Base-by-base conservation (phyloP, 2,888 invertebrate species). In the Danaus chrysippus region DNA sequence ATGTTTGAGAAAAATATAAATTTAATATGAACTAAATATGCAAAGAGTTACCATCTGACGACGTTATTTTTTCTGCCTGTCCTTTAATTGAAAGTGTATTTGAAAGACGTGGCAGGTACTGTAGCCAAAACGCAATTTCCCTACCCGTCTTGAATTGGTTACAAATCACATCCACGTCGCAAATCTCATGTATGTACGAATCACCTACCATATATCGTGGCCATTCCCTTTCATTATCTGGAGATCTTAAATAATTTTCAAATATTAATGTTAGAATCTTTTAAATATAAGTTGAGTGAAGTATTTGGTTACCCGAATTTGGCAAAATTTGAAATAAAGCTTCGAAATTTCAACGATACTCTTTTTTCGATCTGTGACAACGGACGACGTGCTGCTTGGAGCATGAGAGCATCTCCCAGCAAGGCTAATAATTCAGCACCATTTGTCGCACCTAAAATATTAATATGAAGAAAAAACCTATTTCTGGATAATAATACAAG, bases 381-480 rank as follows among this genome's bases (percentile, higher is more conserved):
- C 10, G 93, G 91, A 55, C 94, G 86, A 42, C 95, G 91, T 1
- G 93, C 92, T 62, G 94, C 87, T 84, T 94, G 94, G 69, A 94
- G 93, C 75, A 94, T 92, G 46, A 94, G 76, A 43, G 93, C 91
- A 49, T 94, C 94, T 5, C 95, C 95, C 69, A 95, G 87, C 34
- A 95, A 77, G 42, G 94, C 86, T 10, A 94, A 87, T 63, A 95
- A 80, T 78, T 95, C 95, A 0, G 94, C 91, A 6, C 94, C 93
- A 69, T 94, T 94, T 0, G 92, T 91, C n/a, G 93, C 92, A 61
- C 94, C 94, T 92, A 67, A 17, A 62, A 56, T 11, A 53, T 54
- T 58, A 43, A 17, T 56, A 46, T 43, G 42, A 17, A 49, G 0
- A n/a, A 53, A 49, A 42, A 15, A 13, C 34, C 34, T 34, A 34